These are phyloP conservation scores for Nymphalis c-album DNA, from an alignment of 2,888 invertebrate genomes.

Conservation along the genomic window DNA sequence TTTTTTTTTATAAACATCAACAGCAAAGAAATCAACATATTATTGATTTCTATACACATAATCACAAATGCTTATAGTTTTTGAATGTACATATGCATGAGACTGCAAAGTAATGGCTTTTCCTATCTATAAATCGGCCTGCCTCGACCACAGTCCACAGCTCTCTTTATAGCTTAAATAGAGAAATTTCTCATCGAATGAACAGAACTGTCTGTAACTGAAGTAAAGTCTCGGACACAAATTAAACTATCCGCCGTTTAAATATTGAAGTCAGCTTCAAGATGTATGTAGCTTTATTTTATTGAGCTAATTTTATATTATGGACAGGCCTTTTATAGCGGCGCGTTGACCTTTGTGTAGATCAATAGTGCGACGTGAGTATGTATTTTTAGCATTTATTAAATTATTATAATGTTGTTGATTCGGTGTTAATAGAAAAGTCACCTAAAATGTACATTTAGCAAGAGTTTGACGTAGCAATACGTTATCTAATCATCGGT, in stretches of 20 bases:
- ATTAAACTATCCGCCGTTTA: background rate
- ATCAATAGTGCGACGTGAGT: constrained; percentile 26
- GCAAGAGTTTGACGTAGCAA: background rate
- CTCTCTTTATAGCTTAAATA: too few species aligned
- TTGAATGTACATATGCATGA: too few species aligned
- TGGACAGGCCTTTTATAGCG: constrained; percentile 32
- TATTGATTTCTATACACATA: too few species aligned
- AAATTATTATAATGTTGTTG: constrained; percentile 14
- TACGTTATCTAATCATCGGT: background rate
- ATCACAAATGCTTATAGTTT: too few species aligned
- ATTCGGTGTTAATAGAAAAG: background rate
- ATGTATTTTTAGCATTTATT: constrained; percentile 20
- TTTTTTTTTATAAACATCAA: too few species aligned
- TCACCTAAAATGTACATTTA: background rate
- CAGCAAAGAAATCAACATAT: too few species aligned
- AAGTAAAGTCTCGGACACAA: too few species aligned
- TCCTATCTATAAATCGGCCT: too few species aligned
- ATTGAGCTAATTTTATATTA: constrained; percentile 14
- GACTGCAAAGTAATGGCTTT: too few species aligned
- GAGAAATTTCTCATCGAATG: too few species aligned
- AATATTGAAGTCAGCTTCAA: background rate
- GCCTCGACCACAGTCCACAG: too few species aligned
- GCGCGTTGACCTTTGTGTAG: constrained; percentile 35
- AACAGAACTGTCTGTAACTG: too few species aligned
- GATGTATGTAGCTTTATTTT: constrained; percentile 1